A percentile compares a stretch with the other conserved stretches of the same genome.
These are phyloP conservation scores for Aphidius ervi DNA, from an alignment of 1,140 invertebrate species.

Conservation along the genomic window DNA sequence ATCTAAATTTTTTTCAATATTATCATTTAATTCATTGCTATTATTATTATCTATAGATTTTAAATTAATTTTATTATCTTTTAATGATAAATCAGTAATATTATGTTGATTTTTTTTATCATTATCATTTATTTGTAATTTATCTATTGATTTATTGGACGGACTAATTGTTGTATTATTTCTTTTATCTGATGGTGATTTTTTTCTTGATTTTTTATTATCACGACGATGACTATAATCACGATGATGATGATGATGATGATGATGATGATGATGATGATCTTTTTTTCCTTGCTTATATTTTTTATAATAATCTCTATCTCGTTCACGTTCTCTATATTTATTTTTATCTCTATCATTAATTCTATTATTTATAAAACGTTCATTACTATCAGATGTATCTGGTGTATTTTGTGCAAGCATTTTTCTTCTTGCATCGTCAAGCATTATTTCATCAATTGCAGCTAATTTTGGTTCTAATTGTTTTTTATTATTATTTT, in stretches of 20 bases:
- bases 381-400: constrained; percentile 28
- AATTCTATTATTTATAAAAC: not conserved
- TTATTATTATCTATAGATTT: not conserved
- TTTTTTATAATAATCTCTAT: constrained; percentile 4
- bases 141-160: too few relatives aligned
- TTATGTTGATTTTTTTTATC: too few relatives aligned
- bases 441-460: constrained; percentile 50
- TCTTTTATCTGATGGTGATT: constrained; percentile 24
- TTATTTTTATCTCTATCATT: not conserved
- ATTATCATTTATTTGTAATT: too few relatives aligned
- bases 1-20: constrained; percentile 31
- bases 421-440: constrained; percentile 27
- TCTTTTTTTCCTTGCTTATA: too few relatives aligned
- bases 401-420: constrained; percentile 32
- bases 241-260: too few relatives aligned
- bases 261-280: too few relatives aligned
- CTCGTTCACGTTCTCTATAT: not conserved
- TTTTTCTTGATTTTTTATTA: constrained; percentile 2
- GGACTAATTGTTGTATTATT: too few relatives aligned
- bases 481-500: constrained; percentile 14
- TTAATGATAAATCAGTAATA: too few relatives aligned
- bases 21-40: not conserved
- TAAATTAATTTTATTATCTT: not conserved
- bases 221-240: too few relatives aligned
- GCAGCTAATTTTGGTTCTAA: constrained; percentile 44